A percentile compares a stretch with the other conserved stretches of the same genome.
Conservation (phyloP, 1,140 invertebrate genomes). For the Procambarus virginalis region DNA sequence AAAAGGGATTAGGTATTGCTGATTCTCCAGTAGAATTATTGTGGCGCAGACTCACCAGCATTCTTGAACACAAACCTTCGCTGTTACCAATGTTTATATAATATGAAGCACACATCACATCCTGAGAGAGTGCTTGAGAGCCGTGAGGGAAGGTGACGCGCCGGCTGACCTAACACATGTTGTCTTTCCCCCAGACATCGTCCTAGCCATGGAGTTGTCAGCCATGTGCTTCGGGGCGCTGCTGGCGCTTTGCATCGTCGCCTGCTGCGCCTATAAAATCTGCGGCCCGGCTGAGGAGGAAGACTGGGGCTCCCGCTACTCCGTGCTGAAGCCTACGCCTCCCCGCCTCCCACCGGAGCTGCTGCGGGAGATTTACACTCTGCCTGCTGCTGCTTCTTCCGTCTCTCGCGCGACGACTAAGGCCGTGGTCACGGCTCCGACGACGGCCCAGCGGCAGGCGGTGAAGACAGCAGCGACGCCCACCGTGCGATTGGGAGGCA, state of each 20-base stretch:
- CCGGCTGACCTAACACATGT: too few species aligned
- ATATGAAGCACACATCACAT: too few species aligned
- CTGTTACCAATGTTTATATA: too few species aligned
- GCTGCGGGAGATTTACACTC: conserved; percentile 53
- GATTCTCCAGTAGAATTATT: too few species aligned
- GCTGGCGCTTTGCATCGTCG: conserved; percentile 50
- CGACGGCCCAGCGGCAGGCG: background rate
- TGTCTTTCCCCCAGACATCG: conserved; percentile 39
- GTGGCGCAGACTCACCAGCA: too few species aligned
- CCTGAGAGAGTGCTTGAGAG: too few species aligned
- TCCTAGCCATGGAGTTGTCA: conserved; percentile 49
- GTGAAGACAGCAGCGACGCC: background rate
- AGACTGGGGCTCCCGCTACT: conserved; percentile 49
- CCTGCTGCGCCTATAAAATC: conserved; percentile 58
- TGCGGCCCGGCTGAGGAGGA: conserved; percentile 55
- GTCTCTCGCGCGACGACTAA: conserved; percentile 17
- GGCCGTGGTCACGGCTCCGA: background rate
- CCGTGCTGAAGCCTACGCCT: conserved; percentile 39
- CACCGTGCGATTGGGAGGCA: conserved; percentile 18
- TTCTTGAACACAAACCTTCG: too few species aligned
- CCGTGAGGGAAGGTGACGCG: too few species aligned
- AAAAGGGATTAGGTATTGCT: background rate
- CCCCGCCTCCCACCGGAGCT: conserved; percentile 49
- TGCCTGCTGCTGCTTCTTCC: conserved; percentile 30
- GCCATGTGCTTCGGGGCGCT: conserved; percentile 57